Evolutionary conservation across 2,888 invertebrate species (phyloP).

Genomic region (Calliphora vomitoria): DNA sequence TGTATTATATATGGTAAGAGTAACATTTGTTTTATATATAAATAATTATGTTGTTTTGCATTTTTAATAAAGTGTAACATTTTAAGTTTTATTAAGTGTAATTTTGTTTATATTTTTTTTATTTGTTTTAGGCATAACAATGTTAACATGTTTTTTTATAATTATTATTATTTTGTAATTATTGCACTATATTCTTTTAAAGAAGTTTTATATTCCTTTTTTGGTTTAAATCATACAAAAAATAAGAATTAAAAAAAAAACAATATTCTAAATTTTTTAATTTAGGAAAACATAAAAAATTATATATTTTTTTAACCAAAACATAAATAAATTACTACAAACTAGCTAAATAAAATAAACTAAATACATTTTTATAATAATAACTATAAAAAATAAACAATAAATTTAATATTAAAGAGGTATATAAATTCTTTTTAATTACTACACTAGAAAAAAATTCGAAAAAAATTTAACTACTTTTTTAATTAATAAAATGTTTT

Average conservation of each 20-base stretch:
- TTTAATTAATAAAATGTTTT: background rate
- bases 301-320: background rate
- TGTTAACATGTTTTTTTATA: constrained; percentile 70
- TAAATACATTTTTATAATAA: background rate
- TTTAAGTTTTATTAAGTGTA: constrained; percentile 46
- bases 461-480: constrained; percentile 16
- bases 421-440: constrained; percentile 60
- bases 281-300: background rate
- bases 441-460: constrained; percentile 40
- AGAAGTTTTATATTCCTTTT: constrained; percentile 1
- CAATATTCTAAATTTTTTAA: background rate
- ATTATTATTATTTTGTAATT: constrained; percentile 61
- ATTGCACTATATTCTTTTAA: constrained; percentile 27
- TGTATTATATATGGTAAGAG: constrained; percentile 19
- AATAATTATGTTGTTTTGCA: constrained; percentile 14
- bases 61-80: constrained; percentile 61
- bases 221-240: background rate
- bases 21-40: constrained; percentile 43
- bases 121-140: constrained; percentile 68
- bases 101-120: constrained; percentile 37
- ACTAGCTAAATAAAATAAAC: constrained; percentile 10
- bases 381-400: background rate
- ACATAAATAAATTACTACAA: background rate
- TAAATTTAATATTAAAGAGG: constrained; percentile 53
- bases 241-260: constrained; percentile 9